A percentile compares a stretch with the other conserved stretches of the same genome.
Conservation (phyloP, 2,797 vertebrate species). For the Muraenolepis orangiensis region DNA sequence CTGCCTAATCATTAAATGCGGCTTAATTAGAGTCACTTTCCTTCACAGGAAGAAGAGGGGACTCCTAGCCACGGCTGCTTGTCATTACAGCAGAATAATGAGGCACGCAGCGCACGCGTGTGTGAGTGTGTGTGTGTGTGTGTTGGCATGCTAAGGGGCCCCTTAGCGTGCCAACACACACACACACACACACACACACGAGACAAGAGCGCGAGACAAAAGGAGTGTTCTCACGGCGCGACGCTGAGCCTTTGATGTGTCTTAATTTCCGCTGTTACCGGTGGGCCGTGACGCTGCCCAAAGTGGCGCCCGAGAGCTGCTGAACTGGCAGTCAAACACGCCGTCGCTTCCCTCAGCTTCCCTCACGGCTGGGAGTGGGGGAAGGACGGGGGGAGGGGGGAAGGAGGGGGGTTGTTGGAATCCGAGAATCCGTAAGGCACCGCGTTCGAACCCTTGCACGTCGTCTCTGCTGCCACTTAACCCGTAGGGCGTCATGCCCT, state of each 20-base stretch:
- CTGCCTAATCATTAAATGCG: slow-evolving; percentile 71
- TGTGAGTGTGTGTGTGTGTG: background rate
- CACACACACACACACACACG: background rate
- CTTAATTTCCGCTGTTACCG: slow-evolving; percentile 35
- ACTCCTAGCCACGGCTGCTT: slow-evolving; percentile 62
- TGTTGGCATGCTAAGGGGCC: background rate
- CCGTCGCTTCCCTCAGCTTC: no score
- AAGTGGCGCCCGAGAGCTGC: no score
- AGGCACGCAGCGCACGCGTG: slow-evolving; percentile 53
- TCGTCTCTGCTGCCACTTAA: no score
- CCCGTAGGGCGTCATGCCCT: no score
- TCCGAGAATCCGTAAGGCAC: no score
- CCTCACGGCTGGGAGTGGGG: no score
- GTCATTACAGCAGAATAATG: slow-evolving; percentile 71
- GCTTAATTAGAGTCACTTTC: slow-evolving; percentile 75
- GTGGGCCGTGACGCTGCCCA: slow-evolving; percentile 19
- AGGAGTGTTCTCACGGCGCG: slow-evolving; percentile 47
- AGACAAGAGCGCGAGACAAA: slow-evolving; percentile 28
- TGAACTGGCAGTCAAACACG: no score
- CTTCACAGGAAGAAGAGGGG: slow-evolving; percentile 61
- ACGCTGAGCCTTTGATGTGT: slow-evolving; percentile 39
- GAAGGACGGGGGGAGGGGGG: no score
- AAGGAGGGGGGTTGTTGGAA: no score
- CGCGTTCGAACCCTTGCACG: no score
- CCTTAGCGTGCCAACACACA: background rate